Conservation (phyloP, 1,140 invertebrate genomes). For the Pachypeltis micranthus region DNA sequence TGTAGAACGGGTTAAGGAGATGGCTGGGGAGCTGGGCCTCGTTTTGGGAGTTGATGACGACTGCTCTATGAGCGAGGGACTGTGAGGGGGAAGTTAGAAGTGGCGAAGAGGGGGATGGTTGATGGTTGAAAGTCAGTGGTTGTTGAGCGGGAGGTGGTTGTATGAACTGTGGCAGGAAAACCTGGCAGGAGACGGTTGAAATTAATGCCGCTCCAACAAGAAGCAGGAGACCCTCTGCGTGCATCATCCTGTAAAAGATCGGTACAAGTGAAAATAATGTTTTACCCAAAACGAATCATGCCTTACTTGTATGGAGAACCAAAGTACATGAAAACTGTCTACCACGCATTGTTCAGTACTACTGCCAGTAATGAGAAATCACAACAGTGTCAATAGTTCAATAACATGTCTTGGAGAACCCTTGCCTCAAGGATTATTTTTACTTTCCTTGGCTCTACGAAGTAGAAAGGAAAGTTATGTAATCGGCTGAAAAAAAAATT, state of each 20-base stretch:
- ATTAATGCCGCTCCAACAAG: neutral
- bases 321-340: neutral
- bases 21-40: conserved; percentile 47
- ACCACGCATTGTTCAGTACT: too few relatives aligned
- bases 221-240: neutral
- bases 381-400: neutral
- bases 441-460: too few relatives aligned
- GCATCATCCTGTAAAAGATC: neutral
- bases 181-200: neutral
- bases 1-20: conserved; percentile 59
- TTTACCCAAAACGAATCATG: neutral
- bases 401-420: neutral
- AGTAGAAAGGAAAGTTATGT: too few relatives aligned
- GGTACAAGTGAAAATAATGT: neutral
- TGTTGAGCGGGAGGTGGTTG: conserved; percentile 6
- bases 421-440: too few relatives aligned
- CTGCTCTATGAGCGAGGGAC: conserved; percentile 41
- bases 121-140: conserved; percentile 1
- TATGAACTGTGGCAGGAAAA: conserved; percentile 3
- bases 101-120: conserved; percentile 20
- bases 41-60: conserved; percentile 43
- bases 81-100: neutral
- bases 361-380: too few relatives aligned
- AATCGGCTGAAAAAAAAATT: too few relatives aligned
- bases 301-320: neutral